Base-by-base conservation (phyloP, 2,888 invertebrate genomes). In the Athalia circularis region DNA sequence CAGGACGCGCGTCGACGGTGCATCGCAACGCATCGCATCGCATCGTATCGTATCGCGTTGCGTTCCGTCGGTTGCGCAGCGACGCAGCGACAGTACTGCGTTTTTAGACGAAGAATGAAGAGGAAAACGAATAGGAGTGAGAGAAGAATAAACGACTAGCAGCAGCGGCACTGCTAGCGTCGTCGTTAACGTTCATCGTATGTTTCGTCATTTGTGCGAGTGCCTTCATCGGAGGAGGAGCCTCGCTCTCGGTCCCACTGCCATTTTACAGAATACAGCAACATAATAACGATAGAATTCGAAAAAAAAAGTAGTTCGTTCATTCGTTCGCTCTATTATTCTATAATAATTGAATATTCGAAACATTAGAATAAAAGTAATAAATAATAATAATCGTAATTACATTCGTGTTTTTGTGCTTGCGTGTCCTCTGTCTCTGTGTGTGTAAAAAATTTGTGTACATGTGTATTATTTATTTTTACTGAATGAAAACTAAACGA, bases 201-300 rank as follows among this genome's bases (percentile, higher is more conserved):
- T 80, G 80, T 82, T 84, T 85, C 87, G 87, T 87, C 87, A 89
- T 88, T 89, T 88, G 89, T 88, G 88, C 92, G 89, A 88, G 88
- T 88, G 88, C 89, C 88, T 87, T 88, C 87, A 84, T 83, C 84
- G 87, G 86, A 87, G 87, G 86, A 88, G 87, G 91, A 90, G 91
- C 90, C 91, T 91, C 82, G 29, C 29, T 29, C 82, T 82, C 79
- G 83, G 82, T 82, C 83, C 82, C 83, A 82, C 83, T 84, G 84
- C 84, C 84, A 83, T 82, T 83, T 61, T 61, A 65, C 29, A 11
- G n/a, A 45, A 72, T 59, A 5, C 45, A 8, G 3, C 57, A 15
- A n/a, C 2, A 59, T 9, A 67, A 47, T 29, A 9, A 48, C 7
- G 13, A 47, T 29, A 65, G 47, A 3, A 65, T 29, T 29, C 0